phyloP scores from a whole-genome alignment of 37 sponge, comb jelly and placozoan genomes.

The Geodia barretti region DNA sequence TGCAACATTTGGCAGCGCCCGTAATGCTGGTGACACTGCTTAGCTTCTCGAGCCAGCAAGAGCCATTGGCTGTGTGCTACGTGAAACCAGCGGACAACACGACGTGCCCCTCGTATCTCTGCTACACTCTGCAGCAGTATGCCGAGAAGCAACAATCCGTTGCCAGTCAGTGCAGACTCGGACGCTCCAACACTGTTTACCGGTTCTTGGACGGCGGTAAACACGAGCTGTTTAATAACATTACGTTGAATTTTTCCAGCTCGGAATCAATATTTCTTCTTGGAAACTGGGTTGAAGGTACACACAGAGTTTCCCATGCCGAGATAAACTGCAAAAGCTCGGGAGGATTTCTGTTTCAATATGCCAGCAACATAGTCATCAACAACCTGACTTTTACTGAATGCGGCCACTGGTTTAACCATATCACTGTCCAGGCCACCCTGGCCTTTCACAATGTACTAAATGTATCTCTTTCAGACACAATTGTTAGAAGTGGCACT shows the following conservation, averaged over 20 bases:
- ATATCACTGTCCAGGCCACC: not conserved
- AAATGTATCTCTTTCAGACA: not conserved
- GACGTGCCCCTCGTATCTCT: not conserved
- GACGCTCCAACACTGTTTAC: not conserved
- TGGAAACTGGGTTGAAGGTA: not conserved
- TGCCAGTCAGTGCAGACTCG: not conserved
- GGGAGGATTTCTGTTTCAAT: not conserved
- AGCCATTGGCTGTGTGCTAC: not conserved
- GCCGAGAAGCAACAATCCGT: not conserved
- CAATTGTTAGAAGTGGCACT: not conserved
- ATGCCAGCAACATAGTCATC: not conserved
- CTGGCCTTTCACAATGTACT: not conserved
- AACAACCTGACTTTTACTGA: not conserved
- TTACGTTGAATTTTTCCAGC: not conserved
- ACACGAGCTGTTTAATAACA: not conserved
- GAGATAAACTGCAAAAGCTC: not conserved
- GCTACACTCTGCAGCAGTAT: not conserved
- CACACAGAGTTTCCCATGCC: not conserved
- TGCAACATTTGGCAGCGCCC: too few species aligned
- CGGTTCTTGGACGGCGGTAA: not conserved
- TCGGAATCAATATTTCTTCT: not conserved
- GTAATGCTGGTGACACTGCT: too few species aligned
- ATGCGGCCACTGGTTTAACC: not conserved
- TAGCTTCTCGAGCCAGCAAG: too few species aligned
- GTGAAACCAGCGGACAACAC: not conserved